These are phyloP conservation scores for Eurytoma californica DNA, from an alignment of 2,888 invertebrate species.

Conservation along the genomic window DNA sequence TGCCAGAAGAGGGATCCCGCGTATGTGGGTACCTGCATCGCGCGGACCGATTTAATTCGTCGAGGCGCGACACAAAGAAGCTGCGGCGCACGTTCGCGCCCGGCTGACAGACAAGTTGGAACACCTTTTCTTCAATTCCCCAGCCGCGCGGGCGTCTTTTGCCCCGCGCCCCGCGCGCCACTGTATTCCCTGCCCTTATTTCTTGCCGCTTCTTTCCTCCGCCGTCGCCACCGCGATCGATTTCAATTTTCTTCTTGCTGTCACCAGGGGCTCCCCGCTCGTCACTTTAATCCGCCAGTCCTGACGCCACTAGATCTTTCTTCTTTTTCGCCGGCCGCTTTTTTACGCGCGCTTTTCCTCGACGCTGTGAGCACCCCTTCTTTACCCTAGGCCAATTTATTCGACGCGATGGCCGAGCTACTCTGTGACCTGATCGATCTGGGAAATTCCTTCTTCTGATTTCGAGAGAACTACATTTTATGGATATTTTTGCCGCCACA, in stretches of 20 bases:
- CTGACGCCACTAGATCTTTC: background rate
- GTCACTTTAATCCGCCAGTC: conserved; percentile 35
- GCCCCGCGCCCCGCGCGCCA: background rate
- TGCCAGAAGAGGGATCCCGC: background rate
- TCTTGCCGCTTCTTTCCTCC: conserved; percentile 10
- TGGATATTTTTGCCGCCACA: too few relatives aligned
- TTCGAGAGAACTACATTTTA: too few relatives aligned
- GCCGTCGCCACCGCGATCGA: conserved; percentile 23
- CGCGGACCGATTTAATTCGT: conserved; percentile 42
- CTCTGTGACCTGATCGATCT: background rate
- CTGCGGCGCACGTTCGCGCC: background rate
- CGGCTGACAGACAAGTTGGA: conserved; percentile 54
- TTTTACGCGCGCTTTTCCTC: background rate
- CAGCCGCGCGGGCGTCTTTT: background rate
- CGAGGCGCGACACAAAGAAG: conserved; percentile 27
- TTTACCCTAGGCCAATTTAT: conserved; percentile 16
- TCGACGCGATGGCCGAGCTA: background rate
- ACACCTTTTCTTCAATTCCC: conserved; percentile 52
- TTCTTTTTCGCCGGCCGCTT: background rate
- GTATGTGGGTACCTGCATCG: conserved; percentile 50
- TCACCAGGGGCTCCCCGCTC: conserved; percentile 15
- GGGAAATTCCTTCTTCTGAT: too few relatives aligned
- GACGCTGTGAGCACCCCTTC: background rate
- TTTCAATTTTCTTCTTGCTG: conserved; percentile 41
- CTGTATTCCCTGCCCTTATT: conserved; percentile 9